Evolutionary conservation across 2,797 vertebrate genomes (phyloP).

Genomic region (Australoheros facetus): DNA sequence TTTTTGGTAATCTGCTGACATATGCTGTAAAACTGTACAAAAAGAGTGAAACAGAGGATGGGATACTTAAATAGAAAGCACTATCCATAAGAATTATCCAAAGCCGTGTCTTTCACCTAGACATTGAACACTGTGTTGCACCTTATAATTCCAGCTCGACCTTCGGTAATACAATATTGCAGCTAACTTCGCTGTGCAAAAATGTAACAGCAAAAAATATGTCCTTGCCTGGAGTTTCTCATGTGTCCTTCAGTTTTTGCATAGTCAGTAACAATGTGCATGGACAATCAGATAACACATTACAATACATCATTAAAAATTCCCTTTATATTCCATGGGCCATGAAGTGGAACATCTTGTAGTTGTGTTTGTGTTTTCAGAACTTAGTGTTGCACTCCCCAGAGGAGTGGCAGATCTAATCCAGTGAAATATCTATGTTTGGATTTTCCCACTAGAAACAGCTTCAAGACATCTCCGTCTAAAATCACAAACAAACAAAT

Average conservation of each 20-base stretch:
- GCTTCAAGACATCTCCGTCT: neutral
- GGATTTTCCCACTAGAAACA: neutral
- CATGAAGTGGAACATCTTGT: neutral
- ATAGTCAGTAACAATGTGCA: neutral
- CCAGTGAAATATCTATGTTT: slow-evolving; percentile 2
- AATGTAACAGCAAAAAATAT: neutral
- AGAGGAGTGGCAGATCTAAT: neutral
- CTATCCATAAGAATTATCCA: neutral
- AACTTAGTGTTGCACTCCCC: neutral
- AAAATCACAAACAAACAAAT: slow-evolving; percentile 7
- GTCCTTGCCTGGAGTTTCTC: neutral
- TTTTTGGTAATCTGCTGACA: neutral
- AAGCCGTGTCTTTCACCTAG: neutral
- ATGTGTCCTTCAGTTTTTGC: neutral
- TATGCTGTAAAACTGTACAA: neutral
- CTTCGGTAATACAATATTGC: neutral
- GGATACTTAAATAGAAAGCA: neutral
- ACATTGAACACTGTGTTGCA: neutral
- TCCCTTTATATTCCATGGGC: neutral
- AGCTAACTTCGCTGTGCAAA: neutral
- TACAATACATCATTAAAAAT: neutral
- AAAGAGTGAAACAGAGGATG: neutral
- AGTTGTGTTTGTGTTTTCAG: slow-evolving; percentile 12
- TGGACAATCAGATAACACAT: neutral
- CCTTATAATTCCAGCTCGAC: neutral